A percentile compares a stretch with the other conserved stretches of the same genome.
These are phyloP conservation scores for Drosophila arawakana DNA, from an alignment of 1,140 invertebrate genomes.

Conservation along the genomic window DNA sequence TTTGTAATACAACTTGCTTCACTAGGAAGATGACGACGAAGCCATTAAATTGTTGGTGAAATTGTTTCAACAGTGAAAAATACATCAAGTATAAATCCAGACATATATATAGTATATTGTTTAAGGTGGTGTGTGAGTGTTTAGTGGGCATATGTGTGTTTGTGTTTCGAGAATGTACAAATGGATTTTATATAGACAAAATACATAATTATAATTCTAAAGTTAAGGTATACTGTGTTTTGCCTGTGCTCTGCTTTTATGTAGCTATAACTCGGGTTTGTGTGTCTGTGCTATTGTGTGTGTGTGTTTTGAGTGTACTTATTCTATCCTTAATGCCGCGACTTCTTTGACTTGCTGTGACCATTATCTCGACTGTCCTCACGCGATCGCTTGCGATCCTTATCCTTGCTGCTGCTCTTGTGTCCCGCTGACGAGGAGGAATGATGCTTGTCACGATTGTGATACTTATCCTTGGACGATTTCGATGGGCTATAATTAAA, in stretches of 20 bases:
- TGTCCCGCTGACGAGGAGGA: conserved; percentile 77
- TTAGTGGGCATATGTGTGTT: conserved; percentile 2
- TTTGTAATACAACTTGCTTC: conserved; percentile 63
- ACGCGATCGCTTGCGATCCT: conserved; percentile 87
- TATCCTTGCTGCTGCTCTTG: conserved; percentile 75
- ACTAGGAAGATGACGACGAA: conserved; percentile 5
- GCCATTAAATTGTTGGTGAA: background rate
- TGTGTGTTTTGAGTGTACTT: conserved; percentile 8
- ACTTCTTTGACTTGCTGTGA: conserved; percentile 88
- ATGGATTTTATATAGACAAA: conserved; percentile 19
- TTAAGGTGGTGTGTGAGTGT: conserved; percentile 6
- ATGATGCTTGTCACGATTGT: conserved; percentile 83
- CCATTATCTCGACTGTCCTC: conserved; percentile 90
- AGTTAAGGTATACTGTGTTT: conserved; percentile 32
- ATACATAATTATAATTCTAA: conserved; percentile 23
- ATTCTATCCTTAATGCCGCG: conserved; percentile 84
- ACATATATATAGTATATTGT: conserved; percentile 25
- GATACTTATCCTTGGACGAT: conserved; percentile 81
- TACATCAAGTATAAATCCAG: conserved; percentile 25
- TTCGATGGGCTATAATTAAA: conserved; percentile 69
- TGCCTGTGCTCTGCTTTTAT: conserved; percentile 9
- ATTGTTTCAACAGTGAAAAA: conserved; percentile 34
- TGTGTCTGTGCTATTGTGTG: conserved; percentile 9
- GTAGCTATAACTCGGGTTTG: conserved; percentile 3
- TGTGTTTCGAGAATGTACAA: conserved; percentile 40